Evolutionary conservation across 2,113 vertebrate species (phyloP), one percentile per base, ranked within the genome.

Genomic region (Peromyscus polionotus): DNA sequence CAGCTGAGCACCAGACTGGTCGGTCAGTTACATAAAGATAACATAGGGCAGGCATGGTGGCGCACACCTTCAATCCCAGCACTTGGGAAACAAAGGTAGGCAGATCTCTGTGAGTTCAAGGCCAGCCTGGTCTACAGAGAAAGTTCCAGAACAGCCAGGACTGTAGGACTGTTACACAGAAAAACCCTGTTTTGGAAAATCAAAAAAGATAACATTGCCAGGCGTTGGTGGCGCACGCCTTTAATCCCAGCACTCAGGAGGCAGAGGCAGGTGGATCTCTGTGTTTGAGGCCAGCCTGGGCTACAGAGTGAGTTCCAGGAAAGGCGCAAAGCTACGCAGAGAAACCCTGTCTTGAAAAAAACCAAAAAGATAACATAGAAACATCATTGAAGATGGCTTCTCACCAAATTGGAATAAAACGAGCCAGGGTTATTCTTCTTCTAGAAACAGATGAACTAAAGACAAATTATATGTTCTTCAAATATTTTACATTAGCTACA

Each of bases 361-460:
- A 67, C 22, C 22, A 63, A 26, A 13, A 67, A 31, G 19, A 63
- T 28, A 67, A 36, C 67, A 33, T 33, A 70, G 61, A 92, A 96
- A 87, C 0, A 87, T 63, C 42, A 54, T 45, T 72, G 63, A 93
- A 80, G 45, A 42, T 31, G 90, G 93, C 63, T 63, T 42, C 76
- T 31, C 22, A 81, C 36, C 17, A 59, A 80, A 42, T 95, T 6
- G 28, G 84, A 24, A 90, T 77, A 54, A 94, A 95, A 85, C n/a
- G 51, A 89, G 75, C 9, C n/a, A 86, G 59, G 3, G 76, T 83
- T 87, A 65, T 7, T n/a, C 19, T 45, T 89, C 33, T 45, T 93
- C 28, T 72, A 91, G n/a, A 93, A 81, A 81, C 73, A 48, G 33
- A 67, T 75, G 88, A 48, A 92, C 39, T 72, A 90, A 81, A 94